Percentiles rank a stretch among this genome's conserved stretches.
phyloP scores from a whole-genome alignment of 2,113 vertebrate genomes.

The Lepisosteus osseus region DNA sequence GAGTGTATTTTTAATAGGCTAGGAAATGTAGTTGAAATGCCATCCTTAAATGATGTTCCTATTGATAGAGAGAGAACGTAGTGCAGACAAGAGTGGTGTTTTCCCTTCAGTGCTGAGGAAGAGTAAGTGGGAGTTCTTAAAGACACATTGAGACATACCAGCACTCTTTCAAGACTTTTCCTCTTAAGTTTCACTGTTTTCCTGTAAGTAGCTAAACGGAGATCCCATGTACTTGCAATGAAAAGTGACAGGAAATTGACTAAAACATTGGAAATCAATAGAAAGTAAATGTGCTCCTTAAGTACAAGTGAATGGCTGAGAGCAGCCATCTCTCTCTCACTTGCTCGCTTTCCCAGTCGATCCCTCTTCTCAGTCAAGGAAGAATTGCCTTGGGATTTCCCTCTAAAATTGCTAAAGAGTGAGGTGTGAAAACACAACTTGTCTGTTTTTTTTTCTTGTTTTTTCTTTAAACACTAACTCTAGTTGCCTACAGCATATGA shows the following conservation, averaged over 20 bases:
- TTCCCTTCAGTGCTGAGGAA: neutral
- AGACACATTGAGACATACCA: conserved; percentile 32
- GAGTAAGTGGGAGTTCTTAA: conserved; percentile 21
- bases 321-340: conserved; percentile 80
- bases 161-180: conserved; percentile 40
- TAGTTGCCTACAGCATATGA: no score
- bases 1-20: no score
- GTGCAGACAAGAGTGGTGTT: neutral
- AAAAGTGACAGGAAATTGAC: conserved; percentile 99
- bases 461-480: no score
- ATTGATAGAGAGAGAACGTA: neutral
- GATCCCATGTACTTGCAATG: conserved; percentile 93
- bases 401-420: conserved; percentile 25
- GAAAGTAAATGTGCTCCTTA: conserved; percentile 98
- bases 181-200: conserved; percentile 64
- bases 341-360: conserved; percentile 77
- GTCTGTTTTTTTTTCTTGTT: no score
- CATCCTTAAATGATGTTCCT: no score
- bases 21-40: no score
- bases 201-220: conserved; percentile 87
- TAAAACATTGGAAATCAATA: conserved; percentile 98
- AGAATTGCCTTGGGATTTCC: conserved; percentile 67
- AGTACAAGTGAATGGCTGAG: conserved; percentile 98
- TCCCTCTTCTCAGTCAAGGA: conserved; percentile 76
- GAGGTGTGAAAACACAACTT: no score